Percentiles rank a stretch among this genome's conserved stretches.
Evolutionary conservation across 30 jellyfish, hydroid and myxozoan genomes (phyloP).

Genomic region (Aurelia aurita): DNA sequence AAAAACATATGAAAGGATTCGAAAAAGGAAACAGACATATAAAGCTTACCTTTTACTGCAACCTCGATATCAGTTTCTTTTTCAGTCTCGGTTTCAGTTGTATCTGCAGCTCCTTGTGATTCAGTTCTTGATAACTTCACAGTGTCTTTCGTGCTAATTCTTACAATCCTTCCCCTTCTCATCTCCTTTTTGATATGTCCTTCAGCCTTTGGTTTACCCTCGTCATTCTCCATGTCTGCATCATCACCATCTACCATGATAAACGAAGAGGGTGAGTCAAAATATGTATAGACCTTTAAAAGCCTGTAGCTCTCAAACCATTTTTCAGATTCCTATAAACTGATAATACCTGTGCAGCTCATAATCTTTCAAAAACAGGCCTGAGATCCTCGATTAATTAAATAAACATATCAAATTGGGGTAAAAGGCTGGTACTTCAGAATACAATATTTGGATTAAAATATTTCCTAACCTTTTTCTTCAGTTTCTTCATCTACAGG

Average conservation of each 20-base stretch:
- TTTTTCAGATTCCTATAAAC: too few relatives aligned
- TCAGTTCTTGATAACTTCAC: conserved; percentile 43
- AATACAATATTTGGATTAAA: neutral
- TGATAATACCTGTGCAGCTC: too few relatives aligned
- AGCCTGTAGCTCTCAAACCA: too few relatives aligned
- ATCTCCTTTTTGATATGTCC: conserved; percentile 55
- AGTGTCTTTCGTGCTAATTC: conserved; percentile 65
- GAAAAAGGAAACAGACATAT: neutral
- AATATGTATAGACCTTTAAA: too few relatives aligned
- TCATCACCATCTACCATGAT: conserved; percentile 5
- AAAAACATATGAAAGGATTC: neutral
- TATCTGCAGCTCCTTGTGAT: conserved; percentile 16
- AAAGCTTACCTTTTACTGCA: conserved; percentile 4
- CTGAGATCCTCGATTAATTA: too few relatives aligned
- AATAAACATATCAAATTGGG: too few relatives aligned
- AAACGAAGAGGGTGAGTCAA: too few relatives aligned
- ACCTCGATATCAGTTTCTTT: conserved; percentile 3
- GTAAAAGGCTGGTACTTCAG: too few relatives aligned
- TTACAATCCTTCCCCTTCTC: conserved; percentile 66
- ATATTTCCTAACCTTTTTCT: conserved; percentile 11
- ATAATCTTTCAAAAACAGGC: too few relatives aligned
- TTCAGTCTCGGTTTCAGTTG: conserved; percentile 4
- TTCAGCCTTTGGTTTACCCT: too few relatives aligned
- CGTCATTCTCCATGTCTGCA: neutral
- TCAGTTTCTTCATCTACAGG: conserved; percentile 19